Evolutionary conservation across 2,113 vertebrate species (phyloP).

Genomic region (Phalacrocorax carbo): DNA sequence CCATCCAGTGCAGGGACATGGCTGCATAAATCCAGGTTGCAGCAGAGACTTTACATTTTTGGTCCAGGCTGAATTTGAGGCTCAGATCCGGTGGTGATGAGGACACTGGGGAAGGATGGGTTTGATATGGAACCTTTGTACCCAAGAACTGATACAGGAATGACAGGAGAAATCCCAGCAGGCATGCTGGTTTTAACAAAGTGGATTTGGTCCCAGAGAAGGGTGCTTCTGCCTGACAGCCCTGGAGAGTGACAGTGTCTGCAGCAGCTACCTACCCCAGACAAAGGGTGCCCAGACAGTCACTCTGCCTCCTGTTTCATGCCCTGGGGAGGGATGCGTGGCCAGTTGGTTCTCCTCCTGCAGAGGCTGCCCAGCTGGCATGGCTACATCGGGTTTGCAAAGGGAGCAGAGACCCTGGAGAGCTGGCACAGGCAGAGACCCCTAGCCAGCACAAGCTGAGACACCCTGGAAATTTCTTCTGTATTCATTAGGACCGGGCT

Average conservation of each 20-base stretch:
- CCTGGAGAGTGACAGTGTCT: background rate
- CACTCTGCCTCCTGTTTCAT: accelerated
- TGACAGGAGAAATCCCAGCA: background rate
- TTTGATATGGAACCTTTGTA: background rate
- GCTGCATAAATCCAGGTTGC: background rate
- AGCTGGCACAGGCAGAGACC: background rate
- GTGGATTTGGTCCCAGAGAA: background rate
- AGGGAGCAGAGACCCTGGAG: background rate
- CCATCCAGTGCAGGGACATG: background rate
- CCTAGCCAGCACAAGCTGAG: background rate
- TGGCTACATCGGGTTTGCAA: background rate
- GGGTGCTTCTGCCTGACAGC: background rate
- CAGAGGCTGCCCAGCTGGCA: background rate
- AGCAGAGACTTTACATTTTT: background rate
- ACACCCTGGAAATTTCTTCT: background rate
- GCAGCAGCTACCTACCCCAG: background rate
- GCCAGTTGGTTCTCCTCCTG: accelerated
- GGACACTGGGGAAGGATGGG: accelerated
- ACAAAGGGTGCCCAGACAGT: background rate
- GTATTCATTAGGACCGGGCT: accelerated
- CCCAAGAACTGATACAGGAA: background rate
- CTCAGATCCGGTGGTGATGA: background rate
- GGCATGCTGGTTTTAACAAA: background rate
- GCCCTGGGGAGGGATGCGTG: background rate
- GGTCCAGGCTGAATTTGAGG: accelerated